A percentile compares a stretch with the other conserved stretches of the same genome.
Evolutionary conservation across 2,797 vertebrate species (phyloP).

Genomic region (Notolabrus celidotus): DNA sequence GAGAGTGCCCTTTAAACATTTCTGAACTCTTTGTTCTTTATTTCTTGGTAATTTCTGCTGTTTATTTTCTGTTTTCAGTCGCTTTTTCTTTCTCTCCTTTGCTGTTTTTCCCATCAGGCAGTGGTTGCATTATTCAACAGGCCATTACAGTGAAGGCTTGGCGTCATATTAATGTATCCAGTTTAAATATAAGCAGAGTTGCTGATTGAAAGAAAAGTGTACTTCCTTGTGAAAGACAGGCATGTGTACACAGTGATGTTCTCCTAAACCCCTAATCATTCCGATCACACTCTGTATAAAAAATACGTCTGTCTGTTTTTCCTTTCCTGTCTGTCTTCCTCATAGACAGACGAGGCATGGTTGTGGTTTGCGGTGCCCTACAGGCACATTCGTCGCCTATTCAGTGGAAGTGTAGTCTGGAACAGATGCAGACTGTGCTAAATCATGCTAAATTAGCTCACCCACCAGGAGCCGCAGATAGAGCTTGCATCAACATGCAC

Average conservation of each 20-base stretch:
- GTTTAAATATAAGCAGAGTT: neutral
- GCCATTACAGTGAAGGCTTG: no score
- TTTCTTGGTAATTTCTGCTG: no score
- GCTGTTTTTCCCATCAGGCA: neutral
- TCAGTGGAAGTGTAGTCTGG: constrained; percentile 47
- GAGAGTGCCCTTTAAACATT: no score
- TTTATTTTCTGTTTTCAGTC: neutral
- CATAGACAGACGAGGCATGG: constrained; percentile 34
- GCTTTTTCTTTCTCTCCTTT: neutral
- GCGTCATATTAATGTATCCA: neutral
- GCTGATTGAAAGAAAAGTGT: neutral
- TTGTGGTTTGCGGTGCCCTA: constrained; percentile 52
- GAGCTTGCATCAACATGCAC: constrained; percentile 44
- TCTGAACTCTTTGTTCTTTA: no score
- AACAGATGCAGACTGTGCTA: constrained; percentile 52
- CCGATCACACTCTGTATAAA: constrained; percentile 3
- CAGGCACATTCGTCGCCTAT: constrained; percentile 46
- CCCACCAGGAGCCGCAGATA: constrained; percentile 29
- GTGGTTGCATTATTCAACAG: neutral
- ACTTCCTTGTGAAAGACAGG: neutral
- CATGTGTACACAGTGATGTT: constrained; percentile 9
- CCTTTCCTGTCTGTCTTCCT: constrained; percentile 37
- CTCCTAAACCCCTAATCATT: constrained; percentile 27
- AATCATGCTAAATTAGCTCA: constrained; percentile 56
- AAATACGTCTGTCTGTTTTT: constrained; percentile 3